A percentile compares a stretch with the other conserved stretches of the same genome.
Evolutionary conservation across 2,113 vertebrate species (phyloP).

Genomic region (Stigmatopora argus): DNA sequence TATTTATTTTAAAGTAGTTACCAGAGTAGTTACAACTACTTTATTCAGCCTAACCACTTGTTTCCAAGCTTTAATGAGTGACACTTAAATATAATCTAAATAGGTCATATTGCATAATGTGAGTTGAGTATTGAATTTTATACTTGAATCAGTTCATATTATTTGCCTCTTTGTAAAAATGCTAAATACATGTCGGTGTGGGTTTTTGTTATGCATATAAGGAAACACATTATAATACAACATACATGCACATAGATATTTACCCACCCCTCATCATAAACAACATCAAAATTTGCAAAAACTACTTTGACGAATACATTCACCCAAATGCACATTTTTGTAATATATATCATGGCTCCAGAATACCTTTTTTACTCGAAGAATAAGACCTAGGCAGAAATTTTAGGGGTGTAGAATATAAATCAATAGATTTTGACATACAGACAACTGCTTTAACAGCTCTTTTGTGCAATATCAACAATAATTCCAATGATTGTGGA

Average conservation of each 20-base stretch:
- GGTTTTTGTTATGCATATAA: constrained; percentile 66
- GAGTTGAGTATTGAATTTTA: not conserved
- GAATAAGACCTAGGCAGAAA: too few relatives aligned
- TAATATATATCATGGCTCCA: not conserved
- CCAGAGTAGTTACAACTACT: too few relatives aligned
- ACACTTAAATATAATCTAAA: not conserved
- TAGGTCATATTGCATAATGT: not conserved
- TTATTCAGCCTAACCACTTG: too few relatives aligned
- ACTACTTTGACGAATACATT: not conserved
- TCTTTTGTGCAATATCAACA: too few relatives aligned
- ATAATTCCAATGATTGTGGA: too few relatives aligned
- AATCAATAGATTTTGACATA: too few relatives aligned
- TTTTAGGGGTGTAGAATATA: too few relatives aligned
- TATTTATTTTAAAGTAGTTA: too few relatives aligned
- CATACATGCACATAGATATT: constrained; percentile 7
- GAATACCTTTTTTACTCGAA: too few relatives aligned
- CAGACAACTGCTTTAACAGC: too few relatives aligned
- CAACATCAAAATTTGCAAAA: constrained; percentile 10
- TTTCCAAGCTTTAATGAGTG: not conserved
- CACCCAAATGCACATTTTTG: not conserved
- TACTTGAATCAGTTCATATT: not conserved
- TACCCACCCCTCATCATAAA: constrained; percentile 29
- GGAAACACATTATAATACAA: constrained; percentile 46
- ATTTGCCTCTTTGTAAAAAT: constrained; percentile 10
- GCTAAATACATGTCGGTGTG: not conserved